A percentile compares a stretch with the other conserved stretches of the same genome.
phyloP scores from a whole-genome alignment of 2,113 vertebrate species.

The Apodemus speciosus region DNA sequence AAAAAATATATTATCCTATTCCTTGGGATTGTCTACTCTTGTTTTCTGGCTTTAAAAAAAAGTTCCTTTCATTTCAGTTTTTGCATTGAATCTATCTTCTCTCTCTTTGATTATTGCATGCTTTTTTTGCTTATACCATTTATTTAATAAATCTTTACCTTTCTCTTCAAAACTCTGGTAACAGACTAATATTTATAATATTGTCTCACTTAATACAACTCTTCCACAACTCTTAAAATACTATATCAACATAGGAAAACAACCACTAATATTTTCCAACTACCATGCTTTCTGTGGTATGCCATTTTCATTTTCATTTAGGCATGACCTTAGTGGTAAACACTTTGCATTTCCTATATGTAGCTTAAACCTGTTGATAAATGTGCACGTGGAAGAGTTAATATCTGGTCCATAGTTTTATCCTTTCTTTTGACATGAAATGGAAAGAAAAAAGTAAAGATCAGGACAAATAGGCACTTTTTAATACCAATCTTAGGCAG shows the following conservation, averaged over 20 bases:
- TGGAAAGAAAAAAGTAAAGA: not conserved
- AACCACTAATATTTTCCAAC: not conserved
- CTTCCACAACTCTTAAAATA: not conserved
- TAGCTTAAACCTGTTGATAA: not conserved
- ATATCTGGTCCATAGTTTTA: not conserved
- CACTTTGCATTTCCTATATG: not conserved
- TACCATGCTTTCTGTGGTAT: too few species aligned
- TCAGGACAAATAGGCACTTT: accelerated
- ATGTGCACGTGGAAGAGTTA: not conserved
- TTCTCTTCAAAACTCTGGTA: not conserved
- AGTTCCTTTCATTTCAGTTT: not conserved
- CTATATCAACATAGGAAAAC: not conserved
- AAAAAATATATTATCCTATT: too few species aligned
- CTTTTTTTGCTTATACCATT: not conserved
- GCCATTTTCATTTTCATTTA: not conserved
- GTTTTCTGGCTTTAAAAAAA: not conserved
- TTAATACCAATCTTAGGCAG: not conserved
- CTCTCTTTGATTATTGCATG: not conserved
- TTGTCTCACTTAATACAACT: not conserved
- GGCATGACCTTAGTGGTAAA: too few species aligned
- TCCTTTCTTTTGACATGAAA: not conserved
- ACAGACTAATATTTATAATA: not conserved
- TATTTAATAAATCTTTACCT: not conserved
- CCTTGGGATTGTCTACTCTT: not conserved
- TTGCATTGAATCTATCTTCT: not conserved